Evolutionary conservation across 2,797 vertebrate species (phyloP), one percentile per base, ranked within the genome.

Genomic region (Eulemur mongoz): DNA sequence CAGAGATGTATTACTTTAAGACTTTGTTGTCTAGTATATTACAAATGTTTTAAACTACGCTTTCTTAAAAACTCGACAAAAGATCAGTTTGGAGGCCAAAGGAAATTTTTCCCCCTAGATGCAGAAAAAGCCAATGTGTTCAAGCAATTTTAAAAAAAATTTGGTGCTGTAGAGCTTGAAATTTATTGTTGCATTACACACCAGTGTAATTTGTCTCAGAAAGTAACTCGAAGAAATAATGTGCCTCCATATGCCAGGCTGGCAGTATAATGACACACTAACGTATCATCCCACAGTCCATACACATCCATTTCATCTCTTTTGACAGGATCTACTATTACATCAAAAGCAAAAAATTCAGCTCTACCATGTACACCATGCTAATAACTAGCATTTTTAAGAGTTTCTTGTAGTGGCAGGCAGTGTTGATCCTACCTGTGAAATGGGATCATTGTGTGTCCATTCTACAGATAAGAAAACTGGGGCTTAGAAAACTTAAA

Each of bases 1-100:
- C 7, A 92, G 61, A 59, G 50, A 88, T 88, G 11, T 87, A 84
- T 84, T 57, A 76, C 72, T 93, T 90, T 75, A 89, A 95, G 70
- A 94, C 1, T 35, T 80, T 86, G 90, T 86, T 63, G 40, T 70
- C 45, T 30, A 95, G 88, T 84, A 45, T 45, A 94, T 91, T 80
- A 67, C 23, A 76, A 95, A 96, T 94, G 72, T 79, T 95, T 94
- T 78, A 85, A 96, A 90, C 1, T 43, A 76, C 52, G 59, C 30
- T 87, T 89, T 95, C 73, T 59, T 93, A 92, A 93, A 84, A 92
- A 52, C 7, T 23, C 76, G 32, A 91, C 22, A 65, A 83, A 95
- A 88, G 30, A 89, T 89, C 70, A 81, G 32, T 78, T 67, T 94
- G 9, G 54, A 90, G 30, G 18, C 27, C 67, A 75, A 85, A 85